Evolutionary conservation across 2,888 invertebrate species (phyloP).

Genomic region (Harpalus rubripes): DNA sequence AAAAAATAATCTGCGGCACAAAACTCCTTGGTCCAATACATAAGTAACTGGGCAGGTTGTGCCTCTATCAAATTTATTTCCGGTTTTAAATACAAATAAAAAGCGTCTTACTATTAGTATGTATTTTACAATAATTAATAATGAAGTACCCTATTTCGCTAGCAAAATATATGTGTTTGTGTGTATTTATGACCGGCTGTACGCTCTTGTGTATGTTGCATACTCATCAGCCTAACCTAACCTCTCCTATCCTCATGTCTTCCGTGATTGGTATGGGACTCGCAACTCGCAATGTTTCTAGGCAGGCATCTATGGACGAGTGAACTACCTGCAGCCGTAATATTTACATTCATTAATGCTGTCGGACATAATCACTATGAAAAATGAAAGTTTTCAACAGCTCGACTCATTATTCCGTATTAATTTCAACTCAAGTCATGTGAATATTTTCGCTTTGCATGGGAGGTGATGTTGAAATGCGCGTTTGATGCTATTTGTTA

Average conservation of each 20-base stretch:
- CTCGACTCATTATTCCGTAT: constrained; percentile 55
- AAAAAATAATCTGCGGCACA: too few species aligned
- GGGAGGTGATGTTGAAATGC: constrained; percentile 63
- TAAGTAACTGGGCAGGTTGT: too few species aligned
- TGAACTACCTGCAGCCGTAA: constrained; percentile 61
- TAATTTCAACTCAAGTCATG: constrained; percentile 54
- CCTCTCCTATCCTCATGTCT: background rate
- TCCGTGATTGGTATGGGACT: constrained; percentile 45
- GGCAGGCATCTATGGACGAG: constrained; percentile 55
- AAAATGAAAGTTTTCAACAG: constrained; percentile 65
- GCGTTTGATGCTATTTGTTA: constrained; percentile 50
- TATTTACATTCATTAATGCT: constrained; percentile 65
- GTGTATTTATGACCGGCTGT: constrained; percentile 26
- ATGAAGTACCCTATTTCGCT: background rate
- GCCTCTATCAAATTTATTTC: too few species aligned
- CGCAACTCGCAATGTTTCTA: constrained; percentile 16
- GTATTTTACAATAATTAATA: background rate
- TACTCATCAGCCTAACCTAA: constrained; percentile 51
- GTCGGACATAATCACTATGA: constrained; percentile 63
- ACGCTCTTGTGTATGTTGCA: constrained; percentile 17
- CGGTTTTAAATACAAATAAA: too few species aligned
- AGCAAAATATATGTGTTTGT: background rate
- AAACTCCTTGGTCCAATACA: too few species aligned
- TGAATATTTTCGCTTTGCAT: constrained; percentile 65
- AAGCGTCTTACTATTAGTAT: too few species aligned